Evolutionary conservation across 2,113 vertebrate species (phyloP).

Genomic region (Tichodroma muraria): DNA sequence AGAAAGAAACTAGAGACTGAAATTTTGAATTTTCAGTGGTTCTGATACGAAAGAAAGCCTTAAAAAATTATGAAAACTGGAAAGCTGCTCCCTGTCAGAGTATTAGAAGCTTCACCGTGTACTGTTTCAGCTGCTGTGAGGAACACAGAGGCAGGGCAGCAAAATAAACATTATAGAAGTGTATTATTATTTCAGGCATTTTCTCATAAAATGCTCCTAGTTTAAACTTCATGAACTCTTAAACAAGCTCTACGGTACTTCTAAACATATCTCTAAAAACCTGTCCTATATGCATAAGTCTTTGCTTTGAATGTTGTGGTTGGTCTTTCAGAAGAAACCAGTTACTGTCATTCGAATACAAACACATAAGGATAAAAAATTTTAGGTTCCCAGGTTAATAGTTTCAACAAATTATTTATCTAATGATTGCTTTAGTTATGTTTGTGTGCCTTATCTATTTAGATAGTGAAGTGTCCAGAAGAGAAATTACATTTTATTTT

Average conservation of each 20-base stretch:
- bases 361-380: neutral
- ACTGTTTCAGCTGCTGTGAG: neutral
- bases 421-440: neutral
- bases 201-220: neutral
- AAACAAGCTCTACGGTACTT: neutral
- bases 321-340: neutral
- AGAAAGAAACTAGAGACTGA: neutral
- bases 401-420: neutral
- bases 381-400: neutral
- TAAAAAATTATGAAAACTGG: neutral
- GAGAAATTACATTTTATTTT: neutral
- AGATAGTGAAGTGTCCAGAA: neutral
- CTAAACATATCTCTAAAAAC: neutral
- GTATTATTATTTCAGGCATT: neutral
- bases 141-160: neutral
- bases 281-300: neutral
- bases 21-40: neutral
- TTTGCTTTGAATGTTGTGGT: neutral
- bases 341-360: neutral
- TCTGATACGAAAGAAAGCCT: neutral
- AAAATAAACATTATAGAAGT: neutral
- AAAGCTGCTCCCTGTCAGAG: fast-evolving
- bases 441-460: neutral
- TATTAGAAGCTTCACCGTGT: neutral
- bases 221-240: neutral